Base-by-base conservation (phyloP, 2,888 invertebrate genomes). In the Plutella xylostella region DNA sequence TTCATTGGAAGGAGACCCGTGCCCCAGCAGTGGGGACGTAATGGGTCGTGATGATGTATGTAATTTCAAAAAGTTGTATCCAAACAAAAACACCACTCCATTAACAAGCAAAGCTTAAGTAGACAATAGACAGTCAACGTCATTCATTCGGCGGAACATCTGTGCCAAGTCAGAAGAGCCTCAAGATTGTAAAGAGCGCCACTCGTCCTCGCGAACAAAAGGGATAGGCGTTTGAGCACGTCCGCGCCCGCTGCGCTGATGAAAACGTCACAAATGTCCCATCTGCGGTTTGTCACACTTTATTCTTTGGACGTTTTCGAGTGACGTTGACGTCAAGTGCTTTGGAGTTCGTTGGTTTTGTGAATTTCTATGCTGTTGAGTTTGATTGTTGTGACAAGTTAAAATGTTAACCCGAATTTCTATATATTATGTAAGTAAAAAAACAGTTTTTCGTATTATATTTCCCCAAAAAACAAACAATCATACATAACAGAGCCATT, bases 131-230 rank as follows among this genome's bases (percentile, higher is more conserved):
- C 46, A 51, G 51, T 55, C 53, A 54, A 60, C 55, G 55, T 56
- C 51, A 53, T 48, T 42, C 47, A 44, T 51, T 50, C 33, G 45
- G 45, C 48, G 55, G 54, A 56, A 56, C 52, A 55, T 52, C 39
- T 62, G 56, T 58, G 55, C 55, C 55, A 58, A 65, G 59, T 70
- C 66, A 65, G 55, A 57, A 68, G 64, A 60, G 63, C 54, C 45
- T 48, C 51, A 60, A 62, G 64, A 65, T 60, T 55, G 55, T 55
- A 56, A 52, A 52, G 55, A 28, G 39, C 48, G 61, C 61, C 67
- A 65, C 67, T 61, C 64, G 54, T 53, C 55, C 53, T 55, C 55
- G 48, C 49, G 52, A 59, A 75, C 75, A 76, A 76, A 72, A 64
- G 67, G 57, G 49, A 45, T 51, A 53, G 58, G 59, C 61, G 65